Percentiles rank a stretch among this genome's conserved stretches.
These are phyloP conservation scores for Echinarachnius parma DNA, from an alignment of 53 echinoderm and acorn worm genomes.

Conservation along the genomic window DNA sequence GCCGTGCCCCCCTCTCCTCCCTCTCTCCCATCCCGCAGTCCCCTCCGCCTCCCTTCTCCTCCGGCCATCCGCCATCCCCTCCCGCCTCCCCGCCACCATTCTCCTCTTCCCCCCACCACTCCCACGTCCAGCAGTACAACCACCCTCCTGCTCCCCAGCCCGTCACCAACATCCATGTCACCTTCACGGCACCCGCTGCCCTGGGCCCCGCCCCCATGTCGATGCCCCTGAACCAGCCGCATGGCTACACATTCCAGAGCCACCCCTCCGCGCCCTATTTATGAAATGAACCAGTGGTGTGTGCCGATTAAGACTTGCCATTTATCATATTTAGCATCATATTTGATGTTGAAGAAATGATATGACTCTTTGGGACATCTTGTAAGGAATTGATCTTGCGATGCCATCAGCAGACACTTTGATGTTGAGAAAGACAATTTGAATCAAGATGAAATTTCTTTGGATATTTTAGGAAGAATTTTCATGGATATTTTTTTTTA, in stretches of 20 bases:
- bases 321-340: no score
- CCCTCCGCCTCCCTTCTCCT: conserved; percentile 26
- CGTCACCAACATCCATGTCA: conserved; percentile 35
- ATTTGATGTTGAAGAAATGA: no score
- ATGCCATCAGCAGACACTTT: no score
- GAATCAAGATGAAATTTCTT: no score
- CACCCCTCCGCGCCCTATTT: conserved; percentile 30
- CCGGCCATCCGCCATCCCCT: conserved; percentile 7
- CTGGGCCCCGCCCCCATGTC: conserved; percentile 30
- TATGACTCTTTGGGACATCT: no score
- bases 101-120: not conserved
- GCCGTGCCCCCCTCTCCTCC: not conserved
- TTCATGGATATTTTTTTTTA: no score
- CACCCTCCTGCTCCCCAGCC: conserved; percentile 2
- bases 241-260: conserved; percentile 13
- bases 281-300: no score
- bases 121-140: not conserved
- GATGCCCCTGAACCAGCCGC: conserved; percentile 17
- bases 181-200: conserved; percentile 8
- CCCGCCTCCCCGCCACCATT: conserved; percentile 6
- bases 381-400: no score
- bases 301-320: no score
- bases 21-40: conserved; percentile 4
- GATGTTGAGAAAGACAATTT: no score
- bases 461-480: no score